These are phyloP conservation scores for Enteromius paludinosus DNA, from an alignment of 2,797 vertebrate genomes.

Conservation along the genomic window DNA sequence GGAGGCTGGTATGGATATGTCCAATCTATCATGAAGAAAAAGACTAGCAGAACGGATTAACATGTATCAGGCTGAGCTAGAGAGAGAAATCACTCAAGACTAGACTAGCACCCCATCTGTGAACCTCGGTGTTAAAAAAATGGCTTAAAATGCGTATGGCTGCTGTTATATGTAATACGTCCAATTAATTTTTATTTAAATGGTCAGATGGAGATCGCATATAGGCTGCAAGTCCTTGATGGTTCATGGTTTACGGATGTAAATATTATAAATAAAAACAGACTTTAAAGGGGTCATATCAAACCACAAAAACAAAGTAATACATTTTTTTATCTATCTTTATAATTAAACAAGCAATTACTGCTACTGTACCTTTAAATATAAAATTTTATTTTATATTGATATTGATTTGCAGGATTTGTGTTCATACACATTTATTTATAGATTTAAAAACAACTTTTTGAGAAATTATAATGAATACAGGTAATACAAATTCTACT, in stretches of 20 bases:
- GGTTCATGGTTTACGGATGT: slow-evolving; percentile 17
- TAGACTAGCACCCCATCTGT: slow-evolving; percentile 1
- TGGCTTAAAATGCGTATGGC: not conserved
- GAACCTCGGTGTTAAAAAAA: not conserved
- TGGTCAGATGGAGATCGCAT: not conserved
- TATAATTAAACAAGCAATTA: not conserved
- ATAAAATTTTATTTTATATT: not conserved
- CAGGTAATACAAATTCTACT: not conserved
- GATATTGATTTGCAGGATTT: not conserved
- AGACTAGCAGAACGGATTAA: not conserved
- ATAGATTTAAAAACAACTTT: not conserved
- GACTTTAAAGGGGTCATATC: slow-evolving; percentile 31
- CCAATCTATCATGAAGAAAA: slow-evolving; percentile 16
- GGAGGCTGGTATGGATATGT: not conserved
- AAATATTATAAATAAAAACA: slow-evolving; percentile 2
- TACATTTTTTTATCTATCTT: not conserved
- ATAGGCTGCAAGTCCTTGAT: not conserved
- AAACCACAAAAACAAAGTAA: not conserved
- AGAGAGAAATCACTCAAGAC: not conserved
- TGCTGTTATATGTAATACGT: not conserved
- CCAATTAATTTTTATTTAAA: not conserved
- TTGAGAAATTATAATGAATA: not conserved
- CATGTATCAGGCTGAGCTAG: not conserved
- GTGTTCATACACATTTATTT: not conserved
- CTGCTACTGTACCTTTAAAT: not conserved